These are phyloP conservation scores for Anoplolepis gracilipes DNA, from an alignment of 1,140 invertebrate species.

Conservation along the genomic window DNA sequence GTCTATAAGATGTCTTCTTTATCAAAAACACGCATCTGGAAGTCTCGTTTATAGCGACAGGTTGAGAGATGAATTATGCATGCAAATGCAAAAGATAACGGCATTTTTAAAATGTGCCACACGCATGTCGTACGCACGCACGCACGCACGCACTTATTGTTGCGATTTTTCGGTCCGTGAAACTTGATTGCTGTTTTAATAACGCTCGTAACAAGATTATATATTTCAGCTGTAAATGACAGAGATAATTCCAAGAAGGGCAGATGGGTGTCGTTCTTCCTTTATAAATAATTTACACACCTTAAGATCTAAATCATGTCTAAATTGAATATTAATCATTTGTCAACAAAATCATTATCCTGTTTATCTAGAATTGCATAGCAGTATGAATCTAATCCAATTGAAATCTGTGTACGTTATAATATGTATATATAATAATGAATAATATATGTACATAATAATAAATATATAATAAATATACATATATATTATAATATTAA, in stretches of 20 bases:
- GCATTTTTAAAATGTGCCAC: background rate
- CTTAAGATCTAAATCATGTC: too few relatives aligned
- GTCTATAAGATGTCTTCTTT: slow-evolving; percentile 3
- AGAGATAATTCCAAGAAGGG: slow-evolving; percentile 15
- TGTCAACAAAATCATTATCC: background rate
- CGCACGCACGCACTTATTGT: background rate
- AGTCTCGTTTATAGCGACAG: slow-evolving; percentile 2
- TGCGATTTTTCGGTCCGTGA: slow-evolving; percentile 30
- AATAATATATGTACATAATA: too few relatives aligned
- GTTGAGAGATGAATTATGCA: slow-evolving; percentile 15
- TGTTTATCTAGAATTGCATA: background rate
- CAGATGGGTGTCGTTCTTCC: background rate
- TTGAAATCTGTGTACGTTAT: background rate
- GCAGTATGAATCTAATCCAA: background rate
- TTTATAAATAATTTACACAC: too few relatives aligned
- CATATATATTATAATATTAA: too few relatives aligned
- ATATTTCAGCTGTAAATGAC: background rate
- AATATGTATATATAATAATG: too few relatives aligned
- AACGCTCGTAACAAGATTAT: slow-evolving; percentile 17
- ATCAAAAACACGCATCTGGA: slow-evolving; percentile 41
- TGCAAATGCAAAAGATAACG: slow-evolving; percentile 30
- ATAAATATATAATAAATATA: too few relatives aligned
- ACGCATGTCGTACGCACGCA: background rate
- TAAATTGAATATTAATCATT: background rate
- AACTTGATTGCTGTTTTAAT: slow-evolving; percentile 50